Conservation (phyloP, 1,140 invertebrate species). For the Pantala flavescens region DNA sequence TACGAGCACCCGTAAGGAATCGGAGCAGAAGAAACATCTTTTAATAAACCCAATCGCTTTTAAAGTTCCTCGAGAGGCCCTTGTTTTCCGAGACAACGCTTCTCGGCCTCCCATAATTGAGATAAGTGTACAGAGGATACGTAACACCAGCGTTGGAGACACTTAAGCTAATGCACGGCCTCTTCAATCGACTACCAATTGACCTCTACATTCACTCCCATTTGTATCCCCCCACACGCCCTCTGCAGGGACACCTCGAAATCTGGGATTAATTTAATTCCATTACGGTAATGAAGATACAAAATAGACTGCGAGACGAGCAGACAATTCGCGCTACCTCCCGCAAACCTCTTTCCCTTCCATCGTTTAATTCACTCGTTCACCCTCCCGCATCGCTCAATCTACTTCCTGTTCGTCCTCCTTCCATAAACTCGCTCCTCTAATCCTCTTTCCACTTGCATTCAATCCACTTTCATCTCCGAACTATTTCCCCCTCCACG, state of each 20-base stretch:
- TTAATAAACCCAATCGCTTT: too few relatives aligned
- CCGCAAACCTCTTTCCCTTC: neutral
- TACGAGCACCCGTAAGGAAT: too few relatives aligned
- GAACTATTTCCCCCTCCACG: too few relatives aligned
- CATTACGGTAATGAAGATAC: conserved; percentile 9
- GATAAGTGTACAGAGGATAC: conserved; percentile 1
- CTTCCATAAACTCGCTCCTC: too few relatives aligned
- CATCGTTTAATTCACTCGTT: neutral
- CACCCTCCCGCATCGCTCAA: neutral
- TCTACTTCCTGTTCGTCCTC: too few relatives aligned
- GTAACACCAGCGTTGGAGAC: neutral
- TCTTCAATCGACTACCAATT: neutral
- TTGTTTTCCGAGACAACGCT: neutral
- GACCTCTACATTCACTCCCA: neutral
- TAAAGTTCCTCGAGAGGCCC: too few relatives aligned
- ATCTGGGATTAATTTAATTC: conserved; percentile 10
- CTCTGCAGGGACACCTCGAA: neutral
- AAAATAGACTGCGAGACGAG: conserved; percentile 5
- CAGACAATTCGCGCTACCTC: neutral
- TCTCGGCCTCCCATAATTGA: neutral
- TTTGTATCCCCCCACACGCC: neutral
- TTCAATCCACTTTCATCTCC: too few relatives aligned
- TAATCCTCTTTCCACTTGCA: too few relatives aligned
- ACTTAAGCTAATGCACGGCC: neutral
- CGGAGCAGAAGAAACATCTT: too few relatives aligned